These are phyloP conservation scores for Chloroclysta siterata DNA, from an alignment of 2,888 invertebrate genomes.

Conservation along the genomic window DNA sequence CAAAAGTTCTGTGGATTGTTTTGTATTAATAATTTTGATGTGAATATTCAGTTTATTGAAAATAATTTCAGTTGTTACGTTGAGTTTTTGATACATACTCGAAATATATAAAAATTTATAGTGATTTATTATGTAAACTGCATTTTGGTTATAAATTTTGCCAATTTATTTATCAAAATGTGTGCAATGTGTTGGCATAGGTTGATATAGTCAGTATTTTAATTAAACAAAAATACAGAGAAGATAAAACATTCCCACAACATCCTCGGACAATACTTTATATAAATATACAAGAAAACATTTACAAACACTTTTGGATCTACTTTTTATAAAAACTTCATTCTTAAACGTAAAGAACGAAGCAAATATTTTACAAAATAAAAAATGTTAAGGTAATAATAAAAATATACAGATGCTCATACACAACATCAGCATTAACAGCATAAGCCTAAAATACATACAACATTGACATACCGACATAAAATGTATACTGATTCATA, in stretches of 20 bases:
- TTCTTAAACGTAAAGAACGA: constrained; percentile 48
- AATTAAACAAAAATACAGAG: constrained; percentile 30
- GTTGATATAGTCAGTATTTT: constrained; percentile 39
- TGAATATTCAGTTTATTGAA: no score
- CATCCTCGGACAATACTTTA: constrained; percentile 51
- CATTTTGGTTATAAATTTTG: constrained; percentile 40
- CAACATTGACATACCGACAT: constrained; percentile 57
- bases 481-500: constrained; percentile 38
- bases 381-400: constrained; percentile 16
- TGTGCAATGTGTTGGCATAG: constrained; percentile 83
- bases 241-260: constrained; percentile 46
- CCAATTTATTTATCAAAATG: constrained; percentile 60
- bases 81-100: background rate
- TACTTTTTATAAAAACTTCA: constrained; percentile 57
- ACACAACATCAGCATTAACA: constrained; percentile 65
- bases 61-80: background rate
- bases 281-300: constrained; percentile 40
- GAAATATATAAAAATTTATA: background rate
- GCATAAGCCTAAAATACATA: constrained; percentile 67
- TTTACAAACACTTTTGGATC: constrained; percentile 78
- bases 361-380: constrained; percentile 43
- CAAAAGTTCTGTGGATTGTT: constrained; percentile 2
- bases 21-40: background rate
- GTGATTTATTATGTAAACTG: background rate
- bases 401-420: constrained; percentile 50